Evolutionary conservation across 2,888 invertebrate species (phyloP).

Genomic region (Apamea monoglypha): DNA sequence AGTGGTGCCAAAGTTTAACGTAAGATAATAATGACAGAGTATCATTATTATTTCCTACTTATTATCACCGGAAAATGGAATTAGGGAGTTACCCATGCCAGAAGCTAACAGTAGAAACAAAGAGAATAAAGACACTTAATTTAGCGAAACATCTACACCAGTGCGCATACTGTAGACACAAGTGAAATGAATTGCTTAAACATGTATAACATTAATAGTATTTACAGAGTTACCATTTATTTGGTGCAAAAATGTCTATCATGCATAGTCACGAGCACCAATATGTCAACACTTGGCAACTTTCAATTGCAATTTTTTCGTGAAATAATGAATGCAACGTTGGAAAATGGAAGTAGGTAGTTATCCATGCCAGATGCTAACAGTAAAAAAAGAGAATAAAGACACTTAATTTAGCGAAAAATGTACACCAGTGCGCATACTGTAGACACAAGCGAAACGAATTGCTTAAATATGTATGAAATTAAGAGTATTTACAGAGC

Average conservation of each 20-base stretch:
- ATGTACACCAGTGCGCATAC: neutral
- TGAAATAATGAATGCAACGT: too few relatives aligned
- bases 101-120: conserved; percentile 8
- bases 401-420: neutral
- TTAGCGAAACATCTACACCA: neutral
- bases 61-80: neutral
- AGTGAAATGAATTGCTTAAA: neutral
- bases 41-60: neutral
- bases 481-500: neutral
- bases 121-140: neutral
- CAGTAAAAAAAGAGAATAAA: conserved; percentile 4
- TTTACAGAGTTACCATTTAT: conserved; percentile 1
- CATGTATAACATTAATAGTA: neutral
- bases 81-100: neutral
- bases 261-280: neutral
- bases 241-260: neutral
- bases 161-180: neutral
- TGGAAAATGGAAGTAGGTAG: neutral
- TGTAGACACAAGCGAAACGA: neutral
- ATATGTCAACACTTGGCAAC: too few relatives aligned
- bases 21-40: neutral
- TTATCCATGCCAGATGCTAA: neutral
- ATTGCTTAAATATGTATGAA: neutral
- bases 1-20: neutral
- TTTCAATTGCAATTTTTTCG: too few relatives aligned